Base-by-base conservation (phyloP, 1,140 invertebrate genomes). In the Aphelenchoides avenae region DNA sequence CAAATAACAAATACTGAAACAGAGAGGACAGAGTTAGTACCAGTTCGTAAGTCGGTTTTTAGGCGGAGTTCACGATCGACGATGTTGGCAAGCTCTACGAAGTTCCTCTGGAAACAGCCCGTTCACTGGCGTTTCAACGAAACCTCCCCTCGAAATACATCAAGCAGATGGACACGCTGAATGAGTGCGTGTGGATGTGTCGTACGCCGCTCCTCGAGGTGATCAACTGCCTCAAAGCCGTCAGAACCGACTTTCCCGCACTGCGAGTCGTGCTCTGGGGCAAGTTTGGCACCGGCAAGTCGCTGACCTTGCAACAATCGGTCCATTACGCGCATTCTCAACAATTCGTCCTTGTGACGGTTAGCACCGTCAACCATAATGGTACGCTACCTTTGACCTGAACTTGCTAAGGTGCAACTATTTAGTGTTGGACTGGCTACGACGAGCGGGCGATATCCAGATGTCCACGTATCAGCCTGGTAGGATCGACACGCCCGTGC, bases 191-290 rank as follows among this genome's bases (percentile, higher is more conserved):
- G 13, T 66, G 61, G 40, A 30, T 75, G 36, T 68, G 68, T 37
- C 61, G 71, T 15, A 31, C 31, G 39, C 57, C 66, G 5, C 37
- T 64, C 24, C 30, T 69, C n/a, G 67, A 71, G 52, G 71, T 49
- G 20, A 30, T 76, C 27, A 52, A 75, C 44, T 57, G 49, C 30
- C 20, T 70, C n/a, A n/a, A n/a, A 9, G 26, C 40, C 18, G 65
- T 70, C 7, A 30, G 43, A 29, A 50, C 57, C 7, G 34, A 30
- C 5, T 39, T 52, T 11, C 58, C 71, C 6, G 30, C 65, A 9
- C 33, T 73, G 42, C 64, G 72, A 2, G 20, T 77, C 20, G 57
- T 77, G 1, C 53, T 75, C 15, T 75, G 73, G 73, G 73, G 73
- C 15, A 18, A 39, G 24, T 77, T 73, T 40, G 73, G 73, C 33